These are phyloP conservation scores for Hippopotamyrus pictus DNA, from an alignment of 2,797 vertebrate species.

Conservation along the genomic window DNA sequence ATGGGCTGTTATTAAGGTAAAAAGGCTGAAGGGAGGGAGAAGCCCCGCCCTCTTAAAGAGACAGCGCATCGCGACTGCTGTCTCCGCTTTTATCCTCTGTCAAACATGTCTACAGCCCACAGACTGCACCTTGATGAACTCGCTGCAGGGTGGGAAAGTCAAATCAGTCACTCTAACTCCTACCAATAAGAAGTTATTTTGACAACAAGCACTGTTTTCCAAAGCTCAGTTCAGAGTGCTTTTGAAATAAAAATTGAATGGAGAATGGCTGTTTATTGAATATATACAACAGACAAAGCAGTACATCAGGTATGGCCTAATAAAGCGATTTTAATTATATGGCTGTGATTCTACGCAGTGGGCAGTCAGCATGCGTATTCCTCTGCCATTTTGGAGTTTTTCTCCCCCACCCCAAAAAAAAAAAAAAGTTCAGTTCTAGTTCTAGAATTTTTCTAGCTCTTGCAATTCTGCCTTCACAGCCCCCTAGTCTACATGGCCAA, in stretches of 20 bases:
- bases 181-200: not conserved
- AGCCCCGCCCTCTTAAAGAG: slow-evolving; percentile 30
- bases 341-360: not conserved
- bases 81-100: not conserved
- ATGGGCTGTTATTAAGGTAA: slow-evolving; percentile 57
- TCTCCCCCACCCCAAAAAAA: not conserved
- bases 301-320: not conserved
- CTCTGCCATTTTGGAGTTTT: not conserved
- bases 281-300: not conserved
- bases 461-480: not conserved
- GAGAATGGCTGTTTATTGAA: not conserved
- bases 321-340: not conserved
- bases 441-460: not conserved
- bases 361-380: not conserved
- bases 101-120: not conserved
- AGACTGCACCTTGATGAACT: slow-evolving; percentile 3
- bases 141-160: not conserved
- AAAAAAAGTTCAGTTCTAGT: not conserved
- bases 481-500: not conserved
- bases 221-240: not conserved
- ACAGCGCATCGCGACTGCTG: slow-evolving; percentile 32
- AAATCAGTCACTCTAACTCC: not conserved
- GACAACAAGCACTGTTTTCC: not conserved
- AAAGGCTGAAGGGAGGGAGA: slow-evolving; percentile 33
- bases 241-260: not conserved